Evolutionary conservation across 2,797 vertebrate species (phyloP).

Genomic region (Melanotaenia parkinsoni): DNA sequence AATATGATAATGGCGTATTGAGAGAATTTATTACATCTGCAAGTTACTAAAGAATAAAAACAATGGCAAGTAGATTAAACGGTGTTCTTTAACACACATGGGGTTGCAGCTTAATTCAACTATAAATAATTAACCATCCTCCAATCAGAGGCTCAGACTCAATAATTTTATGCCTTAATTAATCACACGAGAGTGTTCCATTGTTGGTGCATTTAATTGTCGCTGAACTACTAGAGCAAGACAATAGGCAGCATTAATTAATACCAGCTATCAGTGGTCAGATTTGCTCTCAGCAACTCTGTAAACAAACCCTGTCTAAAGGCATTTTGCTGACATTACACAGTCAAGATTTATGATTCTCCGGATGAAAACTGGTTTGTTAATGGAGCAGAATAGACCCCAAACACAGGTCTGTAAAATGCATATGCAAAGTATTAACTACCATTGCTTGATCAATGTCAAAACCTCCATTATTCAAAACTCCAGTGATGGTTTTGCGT

Average conservation of each 20-base stretch:
- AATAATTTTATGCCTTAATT: conserved; percentile 73
- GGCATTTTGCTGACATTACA: conserved; percentile 67
- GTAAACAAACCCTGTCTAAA: conserved; percentile 70
- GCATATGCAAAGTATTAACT: conserved; percentile 68
- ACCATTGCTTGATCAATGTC: conserved; percentile 74
- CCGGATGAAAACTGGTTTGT: conserved; percentile 55
- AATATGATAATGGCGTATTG: conserved; percentile 46
- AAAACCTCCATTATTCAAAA: conserved; percentile 56
- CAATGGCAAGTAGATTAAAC: conserved; percentile 64
- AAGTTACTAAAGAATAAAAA: conserved; percentile 34
- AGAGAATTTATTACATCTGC: conserved; percentile 34
- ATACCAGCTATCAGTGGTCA: conserved; percentile 72
- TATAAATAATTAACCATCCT: conserved; percentile 77
- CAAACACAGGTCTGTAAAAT: conserved; percentile 46
- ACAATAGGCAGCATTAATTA: conserved; percentile 79
- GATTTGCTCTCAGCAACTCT: conserved; percentile 60
- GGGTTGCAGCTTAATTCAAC: conserved; percentile 65
- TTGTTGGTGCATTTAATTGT: conserved; percentile 76
- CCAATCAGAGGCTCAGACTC: conserved; percentile 60
- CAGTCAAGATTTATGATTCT: conserved; percentile 75
- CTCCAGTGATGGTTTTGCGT: conserved; percentile 41
- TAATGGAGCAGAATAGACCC: conserved; percentile 69
- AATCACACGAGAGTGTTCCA: conserved; percentile 69
- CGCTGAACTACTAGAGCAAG: conserved; percentile 59
- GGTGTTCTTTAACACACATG: conserved; percentile 60